phyloP scores from a whole-genome alignment of 2,888 invertebrate species.

The Macropis europaea region DNA sequence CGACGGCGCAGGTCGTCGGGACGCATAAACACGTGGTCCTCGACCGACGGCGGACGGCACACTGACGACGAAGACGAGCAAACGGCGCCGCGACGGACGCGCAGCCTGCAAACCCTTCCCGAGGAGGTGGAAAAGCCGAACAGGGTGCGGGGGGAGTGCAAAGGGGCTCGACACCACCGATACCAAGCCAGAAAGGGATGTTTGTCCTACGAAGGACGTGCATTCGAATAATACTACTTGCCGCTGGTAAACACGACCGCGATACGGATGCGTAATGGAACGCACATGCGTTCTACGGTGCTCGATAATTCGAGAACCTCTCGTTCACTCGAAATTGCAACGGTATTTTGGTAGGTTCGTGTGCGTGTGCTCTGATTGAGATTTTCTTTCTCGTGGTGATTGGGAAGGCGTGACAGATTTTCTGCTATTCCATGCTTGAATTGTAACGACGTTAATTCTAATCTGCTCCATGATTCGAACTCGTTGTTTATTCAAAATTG shows the following conservation, averaged over 20 bases:
- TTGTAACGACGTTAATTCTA: no score
- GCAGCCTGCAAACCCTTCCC: constrained; percentile 68
- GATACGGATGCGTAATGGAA: constrained; percentile 7
- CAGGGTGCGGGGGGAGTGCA: constrained; percentile 31
- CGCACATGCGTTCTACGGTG: constrained; percentile 11
- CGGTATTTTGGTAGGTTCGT: no score
- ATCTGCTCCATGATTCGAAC: no score
- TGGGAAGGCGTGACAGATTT: no score
- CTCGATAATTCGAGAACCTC: background rate
- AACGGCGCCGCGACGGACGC: constrained; percentile 71
- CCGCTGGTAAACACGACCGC: constrained; percentile 7
- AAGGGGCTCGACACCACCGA: constrained; percentile 16
- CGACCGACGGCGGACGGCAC: constrained; percentile 76
- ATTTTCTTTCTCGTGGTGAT: no score
- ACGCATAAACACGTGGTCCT: constrained; percentile 68
- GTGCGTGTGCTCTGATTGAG: no score
- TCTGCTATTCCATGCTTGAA: no score
- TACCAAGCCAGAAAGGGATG: constrained; percentile 41
- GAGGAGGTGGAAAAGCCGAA: constrained; percentile 54
- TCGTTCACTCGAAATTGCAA: background rate
- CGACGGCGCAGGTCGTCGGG: constrained; percentile 34
- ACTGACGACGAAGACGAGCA: constrained; percentile 72
- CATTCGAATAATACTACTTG: constrained; percentile 38
- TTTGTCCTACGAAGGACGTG: constrained; percentile 46
- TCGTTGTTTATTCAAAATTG: no score